Conservation (phyloP, 2,888 invertebrate species). For the Caenorhabditis parvicauda region DNA sequence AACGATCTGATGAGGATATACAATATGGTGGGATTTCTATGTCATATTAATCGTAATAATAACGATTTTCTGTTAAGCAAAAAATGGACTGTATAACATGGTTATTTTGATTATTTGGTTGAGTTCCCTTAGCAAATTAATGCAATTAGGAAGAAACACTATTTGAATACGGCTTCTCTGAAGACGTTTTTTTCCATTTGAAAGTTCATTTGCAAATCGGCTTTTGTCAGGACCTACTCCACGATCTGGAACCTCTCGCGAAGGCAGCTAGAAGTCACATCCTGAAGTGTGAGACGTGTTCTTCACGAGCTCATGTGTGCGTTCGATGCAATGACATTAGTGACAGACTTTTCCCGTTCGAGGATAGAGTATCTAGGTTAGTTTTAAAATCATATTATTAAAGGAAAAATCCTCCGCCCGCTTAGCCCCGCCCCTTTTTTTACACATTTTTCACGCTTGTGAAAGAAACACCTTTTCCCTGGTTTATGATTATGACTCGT, state of each 20-base stretch:
- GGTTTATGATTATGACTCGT: too few relatives aligned
- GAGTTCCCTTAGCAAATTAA: not conserved
- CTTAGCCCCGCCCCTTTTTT: too few relatives aligned
- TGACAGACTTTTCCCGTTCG: slow-evolving; percentile 48
- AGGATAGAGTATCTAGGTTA: slow-evolving; percentile 21
- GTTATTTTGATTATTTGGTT: not conserved
- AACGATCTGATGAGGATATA: slow-evolving; percentile 49
- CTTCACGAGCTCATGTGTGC: slow-evolving; percentile 38
- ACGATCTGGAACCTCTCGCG: slow-evolving; percentile 20
- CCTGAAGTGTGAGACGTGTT: slow-evolving; percentile 30
- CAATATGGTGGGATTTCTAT: slow-evolving; percentile 32
- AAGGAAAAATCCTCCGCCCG: too few relatives aligned
- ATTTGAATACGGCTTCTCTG: too few relatives aligned
- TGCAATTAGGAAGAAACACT: too few relatives aligned
- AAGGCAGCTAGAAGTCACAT: slow-evolving; percentile 20
- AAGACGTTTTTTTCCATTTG: too few relatives aligned
- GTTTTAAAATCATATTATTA: not conserved
- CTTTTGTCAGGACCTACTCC: slow-evolving; percentile 19
- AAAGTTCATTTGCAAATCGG: too few relatives aligned
- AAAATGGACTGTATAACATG: not conserved
- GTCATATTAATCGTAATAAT: not conserved
- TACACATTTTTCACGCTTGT: too few relatives aligned
- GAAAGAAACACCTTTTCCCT: too few relatives aligned
- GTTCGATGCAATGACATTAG: slow-evolving; percentile 39
- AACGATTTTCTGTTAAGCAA: not conserved